phyloP scores from a whole-genome alignment of 1,140 invertebrate species.

The Andrena cerasifolii region DNA sequence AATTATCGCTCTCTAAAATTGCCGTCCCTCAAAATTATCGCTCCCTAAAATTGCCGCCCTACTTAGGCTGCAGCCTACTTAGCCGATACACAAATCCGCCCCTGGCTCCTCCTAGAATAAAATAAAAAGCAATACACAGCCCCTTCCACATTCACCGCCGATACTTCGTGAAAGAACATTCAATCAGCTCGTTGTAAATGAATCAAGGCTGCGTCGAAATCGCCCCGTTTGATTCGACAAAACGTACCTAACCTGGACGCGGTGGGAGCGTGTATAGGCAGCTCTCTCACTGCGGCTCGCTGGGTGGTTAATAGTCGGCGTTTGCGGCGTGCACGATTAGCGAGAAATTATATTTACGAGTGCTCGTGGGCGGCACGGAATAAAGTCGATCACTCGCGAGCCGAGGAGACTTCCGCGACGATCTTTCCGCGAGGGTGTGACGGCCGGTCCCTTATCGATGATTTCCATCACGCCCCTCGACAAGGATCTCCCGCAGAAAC shows the following conservation, averaged over 20 bases:
- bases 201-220: no score
- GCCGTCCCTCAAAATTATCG: no score
- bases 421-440: constrained; percentile 52
- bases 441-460: constrained; percentile 38
- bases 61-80: no score
- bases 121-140: no score
- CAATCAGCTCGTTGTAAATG: neutral
- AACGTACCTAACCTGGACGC: constrained; percentile 30
- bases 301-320: constrained; percentile 51
- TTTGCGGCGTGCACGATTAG: constrained; percentile 50
- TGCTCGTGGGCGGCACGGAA: constrained; percentile 29
- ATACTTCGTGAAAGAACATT: neutral
- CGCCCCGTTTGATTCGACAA: constrained; percentile 17
- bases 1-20: no score
- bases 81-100: no score
- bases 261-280: constrained; percentile 24
- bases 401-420: constrained; percentile 44
- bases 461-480: constrained; percentile 26
- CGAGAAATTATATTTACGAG: constrained; percentile 57
- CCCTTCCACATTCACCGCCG: neutral
- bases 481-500: constrained; percentile 15
- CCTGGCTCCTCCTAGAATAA: no score
- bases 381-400: constrained; percentile 45
- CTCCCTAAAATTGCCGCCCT: no score
- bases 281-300: constrained; percentile 10